Evolutionary conservation across 2,113 vertebrate genomes (phyloP).

Genomic region (Mesembrinibis cayennensis): DNA sequence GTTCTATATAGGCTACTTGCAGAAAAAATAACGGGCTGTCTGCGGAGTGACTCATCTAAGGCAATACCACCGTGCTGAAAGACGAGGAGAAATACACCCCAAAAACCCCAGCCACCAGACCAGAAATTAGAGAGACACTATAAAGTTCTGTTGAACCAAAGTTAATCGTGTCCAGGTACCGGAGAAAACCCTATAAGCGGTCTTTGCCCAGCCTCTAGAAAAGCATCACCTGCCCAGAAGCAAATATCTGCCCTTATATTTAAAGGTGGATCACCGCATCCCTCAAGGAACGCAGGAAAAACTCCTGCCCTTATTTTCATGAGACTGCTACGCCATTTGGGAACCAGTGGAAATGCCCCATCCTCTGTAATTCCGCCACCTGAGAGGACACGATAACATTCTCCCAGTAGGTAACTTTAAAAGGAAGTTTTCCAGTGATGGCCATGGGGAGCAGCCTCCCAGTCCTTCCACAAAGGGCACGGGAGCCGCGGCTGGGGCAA

Average conservation of each 20-base stretch:
- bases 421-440: background rate
- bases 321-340: fast-evolving
- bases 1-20: slow-evolving; percentile 29
- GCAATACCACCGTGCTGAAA: background rate
- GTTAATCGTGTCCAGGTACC: background rate
- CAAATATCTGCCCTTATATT: background rate
- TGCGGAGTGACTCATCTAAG: slow-evolving; percentile 32
- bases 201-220: background rate
- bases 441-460: background rate
- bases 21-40: slow-evolving; percentile 44
- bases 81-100: background rate
- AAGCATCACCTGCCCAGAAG: background rate
- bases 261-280: background rate
- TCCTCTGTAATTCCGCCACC: background rate
- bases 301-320: too few relatives aligned
- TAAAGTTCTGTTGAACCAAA: background rate
- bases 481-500: background rate
- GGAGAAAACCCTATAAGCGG: background rate
- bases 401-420: fast-evolving
- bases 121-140: background rate
- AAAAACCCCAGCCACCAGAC: background rate
- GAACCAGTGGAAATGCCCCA: background rate
- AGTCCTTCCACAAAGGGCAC: background rate
- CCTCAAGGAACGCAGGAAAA: background rate
- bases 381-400: fast-evolving